These are phyloP conservation scores for Altica lythri DNA, from an alignment of 2,888 invertebrate genomes.

Conservation along the genomic window DNA sequence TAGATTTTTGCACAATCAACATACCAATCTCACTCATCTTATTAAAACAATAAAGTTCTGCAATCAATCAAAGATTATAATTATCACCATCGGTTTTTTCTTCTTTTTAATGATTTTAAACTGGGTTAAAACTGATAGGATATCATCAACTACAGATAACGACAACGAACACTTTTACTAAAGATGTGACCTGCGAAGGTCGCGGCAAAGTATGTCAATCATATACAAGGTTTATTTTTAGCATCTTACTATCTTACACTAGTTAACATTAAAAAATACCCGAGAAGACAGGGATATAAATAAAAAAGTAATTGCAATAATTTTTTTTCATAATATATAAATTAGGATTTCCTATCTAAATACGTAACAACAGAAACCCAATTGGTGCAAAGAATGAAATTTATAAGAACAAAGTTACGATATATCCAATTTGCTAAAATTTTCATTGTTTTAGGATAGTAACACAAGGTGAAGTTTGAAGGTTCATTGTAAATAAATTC, in stretches of 20 bases:
- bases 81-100: constrained; percentile 6
- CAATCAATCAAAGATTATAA: constrained; percentile 5
- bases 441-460: too few species aligned
- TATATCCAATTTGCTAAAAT: too few species aligned
- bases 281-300: too few species aligned
- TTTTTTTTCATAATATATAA: too few species aligned
- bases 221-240: constrained; percentile 42
- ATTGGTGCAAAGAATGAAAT: too few species aligned
- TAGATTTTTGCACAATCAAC: not conserved
- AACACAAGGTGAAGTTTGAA: too few species aligned
- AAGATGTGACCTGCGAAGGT: constrained; percentile 53
- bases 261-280: not conserved
- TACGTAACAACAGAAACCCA: too few species aligned
- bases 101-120: constrained; percentile 29
- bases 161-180: constrained; percentile 48
- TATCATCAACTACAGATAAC: constrained; percentile 37
- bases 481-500: too few species aligned
- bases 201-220: constrained; percentile 51
- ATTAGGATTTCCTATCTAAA: too few species aligned
- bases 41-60: not conserved
- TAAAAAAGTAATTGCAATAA: too few species aligned
- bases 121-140: constrained; percentile 42
- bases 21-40: not conserved
- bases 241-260: constrained; percentile 16
- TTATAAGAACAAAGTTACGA: too few species aligned